phyloP scores from a whole-genome alignment of 2,113 vertebrate species.

The Prionailurus bengalensis region DNA sequence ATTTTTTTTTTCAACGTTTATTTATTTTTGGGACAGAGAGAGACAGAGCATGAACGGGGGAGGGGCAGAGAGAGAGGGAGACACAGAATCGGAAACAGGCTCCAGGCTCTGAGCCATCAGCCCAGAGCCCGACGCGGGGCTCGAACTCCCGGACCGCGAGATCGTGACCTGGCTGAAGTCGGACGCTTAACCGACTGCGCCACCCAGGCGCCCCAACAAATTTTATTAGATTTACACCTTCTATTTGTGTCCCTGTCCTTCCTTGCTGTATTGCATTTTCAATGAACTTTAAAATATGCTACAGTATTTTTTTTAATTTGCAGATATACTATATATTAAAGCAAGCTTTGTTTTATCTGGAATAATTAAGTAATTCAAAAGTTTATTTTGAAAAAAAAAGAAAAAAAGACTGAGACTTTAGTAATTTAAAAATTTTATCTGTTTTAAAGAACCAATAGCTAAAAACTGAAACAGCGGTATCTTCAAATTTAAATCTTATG shows the following conservation, averaged over 20 bases:
- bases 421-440: constrained; percentile 18
- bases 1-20: too few species aligned
- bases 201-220: background rate
- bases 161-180: too few species aligned
- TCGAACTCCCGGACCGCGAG: too few species aligned
- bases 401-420: background rate
- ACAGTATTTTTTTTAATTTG: background rate
- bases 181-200: too few species aligned
- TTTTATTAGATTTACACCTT: background rate
- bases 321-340: constrained; percentile 21
- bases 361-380: constrained; percentile 37
- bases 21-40: too few species aligned
- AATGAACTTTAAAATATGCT: background rate
- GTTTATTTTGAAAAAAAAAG: background rate
- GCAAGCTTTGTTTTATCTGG: background rate
- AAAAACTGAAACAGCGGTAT: background rate
- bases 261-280: background rate
- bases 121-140: too few species aligned
- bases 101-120: too few species aligned
- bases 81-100: too few species aligned
- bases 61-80: too few species aligned
- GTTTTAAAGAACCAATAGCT: background rate
- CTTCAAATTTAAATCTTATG: background rate
- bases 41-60: too few species aligned
- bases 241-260: background rate